Conservation (phyloP, 2,888 invertebrate genomes). For the Xestia xanthographa region DNA sequence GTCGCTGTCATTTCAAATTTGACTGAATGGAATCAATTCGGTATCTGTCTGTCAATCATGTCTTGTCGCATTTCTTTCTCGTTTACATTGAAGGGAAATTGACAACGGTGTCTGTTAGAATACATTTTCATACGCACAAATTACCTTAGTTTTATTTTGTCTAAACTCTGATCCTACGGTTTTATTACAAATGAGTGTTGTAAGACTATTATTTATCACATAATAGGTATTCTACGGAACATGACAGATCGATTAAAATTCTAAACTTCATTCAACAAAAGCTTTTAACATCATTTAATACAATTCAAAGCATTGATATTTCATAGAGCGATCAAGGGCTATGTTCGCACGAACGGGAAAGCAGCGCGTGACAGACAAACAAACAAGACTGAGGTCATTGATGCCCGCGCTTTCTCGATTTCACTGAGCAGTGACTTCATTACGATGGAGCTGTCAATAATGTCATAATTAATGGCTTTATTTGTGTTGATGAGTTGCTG, state of each 20-base stretch:
- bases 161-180: neutral
- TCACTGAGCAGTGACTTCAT: constrained; percentile 66
- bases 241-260: constrained; percentile 2
- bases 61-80: constrained; percentile 31
- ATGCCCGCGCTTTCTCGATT: constrained; percentile 75
- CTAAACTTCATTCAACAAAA: constrained; percentile 6
- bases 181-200: neutral
- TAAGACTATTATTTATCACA: neutral
- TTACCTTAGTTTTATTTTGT: no score
- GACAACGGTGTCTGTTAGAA: constrained; percentile 1
- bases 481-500: constrained; percentile 23
- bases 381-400: constrained; percentile 71
- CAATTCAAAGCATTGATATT: constrained; percentile 41
- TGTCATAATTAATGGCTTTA: constrained; percentile 59
- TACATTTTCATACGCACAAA: constrained; percentile 3
- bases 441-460: constrained; percentile 43
- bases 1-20: constrained; percentile 21
- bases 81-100: constrained; percentile 37
- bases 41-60: constrained; percentile 31
- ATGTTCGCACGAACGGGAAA: constrained; percentile 61
- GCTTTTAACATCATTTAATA: constrained; percentile 1
- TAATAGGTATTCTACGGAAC: neutral
- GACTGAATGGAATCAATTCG: constrained; percentile 35
- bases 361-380: constrained; percentile 67
- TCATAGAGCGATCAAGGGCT: constrained; percentile 50